These are phyloP conservation scores for Cyclura pinguis DNA, from an alignment of 2,797 vertebrate genomes.

Conservation along the genomic window DNA sequence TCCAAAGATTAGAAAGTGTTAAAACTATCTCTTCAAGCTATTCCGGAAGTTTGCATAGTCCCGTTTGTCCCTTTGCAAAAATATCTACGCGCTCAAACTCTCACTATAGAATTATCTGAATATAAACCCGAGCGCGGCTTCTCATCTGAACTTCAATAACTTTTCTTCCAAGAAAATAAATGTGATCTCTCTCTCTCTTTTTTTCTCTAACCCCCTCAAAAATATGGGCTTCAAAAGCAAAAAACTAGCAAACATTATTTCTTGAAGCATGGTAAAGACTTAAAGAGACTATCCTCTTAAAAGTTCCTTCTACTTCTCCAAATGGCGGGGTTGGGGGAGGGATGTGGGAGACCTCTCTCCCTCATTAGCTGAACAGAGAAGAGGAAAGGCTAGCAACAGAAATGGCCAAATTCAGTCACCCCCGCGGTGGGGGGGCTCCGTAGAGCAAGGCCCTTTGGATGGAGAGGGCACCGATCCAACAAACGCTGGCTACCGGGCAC, in stretches of 20 bases:
- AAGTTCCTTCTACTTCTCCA: conserved; percentile 41
- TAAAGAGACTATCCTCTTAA: conserved; percentile 45
- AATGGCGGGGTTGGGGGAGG: too few species aligned
- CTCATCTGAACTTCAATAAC: conserved; percentile 54
- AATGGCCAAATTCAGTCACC: not conserved
- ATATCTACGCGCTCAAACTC: conserved; percentile 78
- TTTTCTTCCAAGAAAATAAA: conserved; percentile 72
- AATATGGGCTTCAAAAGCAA: conserved; percentile 64
- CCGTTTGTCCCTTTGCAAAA: conserved; percentile 81
- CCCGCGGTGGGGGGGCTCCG: not conserved
- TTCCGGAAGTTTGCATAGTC: conserved; percentile 83
- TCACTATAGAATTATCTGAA: conserved; percentile 76
- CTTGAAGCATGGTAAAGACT: conserved; percentile 52
- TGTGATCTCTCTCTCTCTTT: conserved; percentile 59
- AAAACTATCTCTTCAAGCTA: conserved; percentile 79
- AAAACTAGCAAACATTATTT: conserved; percentile 26
- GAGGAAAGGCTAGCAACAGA: not conserved
- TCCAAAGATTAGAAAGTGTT: conserved; percentile 28
- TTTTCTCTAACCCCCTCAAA: conserved; percentile 62
- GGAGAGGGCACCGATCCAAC: not conserved
- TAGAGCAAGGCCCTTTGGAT: not conserved
- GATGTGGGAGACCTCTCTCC: rapidly evolving
- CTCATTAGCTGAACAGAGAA: rapidly evolving
- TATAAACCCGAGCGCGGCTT: conserved; percentile 62
- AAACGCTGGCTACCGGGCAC: conserved; percentile 66